Evolutionary conservation across 2,113 vertebrate species (phyloP), one percentile per base, ranked within the genome.

Genomic region (Thermophis baileyi): DNA sequence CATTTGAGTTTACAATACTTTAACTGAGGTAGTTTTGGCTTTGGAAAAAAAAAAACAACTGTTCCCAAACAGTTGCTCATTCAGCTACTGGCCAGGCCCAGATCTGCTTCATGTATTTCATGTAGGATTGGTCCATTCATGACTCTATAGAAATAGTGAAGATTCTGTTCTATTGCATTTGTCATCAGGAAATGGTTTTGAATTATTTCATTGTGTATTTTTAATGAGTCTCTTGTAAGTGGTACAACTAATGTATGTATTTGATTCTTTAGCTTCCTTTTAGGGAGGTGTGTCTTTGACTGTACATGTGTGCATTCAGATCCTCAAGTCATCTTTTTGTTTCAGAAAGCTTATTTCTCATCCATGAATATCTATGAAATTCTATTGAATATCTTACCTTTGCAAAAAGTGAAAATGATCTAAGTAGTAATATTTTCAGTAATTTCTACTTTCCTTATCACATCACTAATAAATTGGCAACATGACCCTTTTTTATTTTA

Each of bases 401-500:
- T 91, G 91, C 81, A 91, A 46, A 54, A 18, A 4, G 24, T 89
- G 93, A 89, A 50, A 88, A 94, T 1, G 4, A 27, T 54, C 22
- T 90, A 57, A 57, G 85, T 91, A 63, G 24, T 0, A 0, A 87
- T 9, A 54, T 91, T 63, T 93, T 96, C 94, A 88, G 95, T 95
- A 27, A 94, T 93, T 57, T 94, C 40, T 93, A 46, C 91, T 91
- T 93, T 95, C 94, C 96, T 96, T 93, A 86, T 96, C 91, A 8
- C 93, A 74, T 44, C 95, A 24, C 35, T 92, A 92, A 55, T 96
- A 94, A 96, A 94, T 92, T 95, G 93, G 85, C 95, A 94, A 20
- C 27, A 90, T 86, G 94, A 92, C 94, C 63, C 88, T 94, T 3
- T 93, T 97, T 96, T 93, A 93, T 97, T 97, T 95, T 85, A 87